Percentiles rank a stretch among this genome's conserved stretches.
phyloP scores from a whole-genome alignment of 2,888 invertebrate genomes.

The Tholera decimalis region DNA sequence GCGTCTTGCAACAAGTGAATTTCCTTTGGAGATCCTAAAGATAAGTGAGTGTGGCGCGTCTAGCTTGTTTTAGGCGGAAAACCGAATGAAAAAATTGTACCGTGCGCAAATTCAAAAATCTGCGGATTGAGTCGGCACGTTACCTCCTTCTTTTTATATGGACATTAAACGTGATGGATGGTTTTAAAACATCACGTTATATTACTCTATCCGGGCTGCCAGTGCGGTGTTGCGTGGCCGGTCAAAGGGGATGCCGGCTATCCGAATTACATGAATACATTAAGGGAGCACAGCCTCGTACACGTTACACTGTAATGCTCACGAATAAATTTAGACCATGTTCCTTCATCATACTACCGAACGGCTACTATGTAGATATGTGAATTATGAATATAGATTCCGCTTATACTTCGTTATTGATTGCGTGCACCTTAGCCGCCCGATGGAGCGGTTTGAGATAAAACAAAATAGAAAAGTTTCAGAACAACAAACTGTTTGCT shows the following conservation, averaged over 20 bases:
- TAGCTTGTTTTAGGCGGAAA: slow-evolving; percentile 49
- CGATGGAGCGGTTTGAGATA: slow-evolving; percentile 61
- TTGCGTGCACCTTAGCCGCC: slow-evolving; percentile 53
- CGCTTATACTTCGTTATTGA: slow-evolving; percentile 71
- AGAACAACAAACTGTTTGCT: slow-evolving; percentile 73
- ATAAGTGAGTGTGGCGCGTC: slow-evolving; percentile 51
- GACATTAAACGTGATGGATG: slow-evolving; percentile 91
- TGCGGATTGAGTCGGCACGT: slow-evolving; percentile 79
- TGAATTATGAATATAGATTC: slow-evolving; percentile 84
- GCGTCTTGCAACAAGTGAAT: slow-evolving; percentile 75
- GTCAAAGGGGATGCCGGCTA: slow-evolving; percentile 91
- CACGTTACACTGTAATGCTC: slow-evolving; percentile 90
- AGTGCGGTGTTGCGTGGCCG: slow-evolving; percentile 90
- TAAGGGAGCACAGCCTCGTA: slow-evolving; percentile 88
- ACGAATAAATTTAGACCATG: slow-evolving; percentile 90
- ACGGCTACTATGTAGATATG: slow-evolving; percentile 85
- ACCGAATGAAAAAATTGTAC: slow-evolving; percentile 67
- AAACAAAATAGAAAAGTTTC: slow-evolving; percentile 72
- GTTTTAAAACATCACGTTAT: slow-evolving; percentile 91
- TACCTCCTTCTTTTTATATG: slow-evolving; percentile 88
- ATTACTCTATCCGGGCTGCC: slow-evolving; percentile 89
- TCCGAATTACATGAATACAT: slow-evolving; percentile 92
- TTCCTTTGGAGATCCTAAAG: slow-evolving; percentile 69
- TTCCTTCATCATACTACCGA: slow-evolving; percentile 86
- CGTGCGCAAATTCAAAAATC: slow-evolving; percentile 75